A percentile compares a stretch with the other conserved stretches of the same genome.
Conservation (phyloP, 2,113 vertebrate species). For the Tylochromis polylepis region DNA sequence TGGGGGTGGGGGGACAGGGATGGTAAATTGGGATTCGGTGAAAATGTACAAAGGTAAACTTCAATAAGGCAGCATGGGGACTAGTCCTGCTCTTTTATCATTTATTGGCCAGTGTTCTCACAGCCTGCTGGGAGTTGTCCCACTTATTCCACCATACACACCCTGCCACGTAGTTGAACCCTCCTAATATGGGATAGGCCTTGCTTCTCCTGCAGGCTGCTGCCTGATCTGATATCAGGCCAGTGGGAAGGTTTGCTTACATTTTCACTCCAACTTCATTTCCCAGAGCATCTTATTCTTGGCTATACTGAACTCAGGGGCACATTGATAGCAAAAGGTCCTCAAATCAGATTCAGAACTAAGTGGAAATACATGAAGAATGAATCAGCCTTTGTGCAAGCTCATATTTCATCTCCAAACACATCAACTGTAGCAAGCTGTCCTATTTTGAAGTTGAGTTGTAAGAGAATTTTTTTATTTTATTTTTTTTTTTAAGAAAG, state of each 20-base stretch:
- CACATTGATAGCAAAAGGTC: conserved; percentile 45
- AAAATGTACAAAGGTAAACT: conserved; percentile 68
- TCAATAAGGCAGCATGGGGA: conserved; percentile 62
- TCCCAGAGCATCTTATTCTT: conserved; percentile 54
- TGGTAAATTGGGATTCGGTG: conserved; percentile 56
- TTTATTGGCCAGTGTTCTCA: conserved; percentile 67
- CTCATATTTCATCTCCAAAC: conserved; percentile 51
- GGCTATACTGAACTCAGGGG: conserved; percentile 36
- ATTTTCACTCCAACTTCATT: conserved; percentile 64
- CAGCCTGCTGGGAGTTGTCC: conserved; percentile 73
- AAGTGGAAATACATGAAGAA: conserved; percentile 44
- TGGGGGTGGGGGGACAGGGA: conserved; percentile 9
- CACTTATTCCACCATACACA: conserved; percentile 70
- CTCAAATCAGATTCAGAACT: conserved; percentile 46
- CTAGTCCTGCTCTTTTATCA: conserved; percentile 60
- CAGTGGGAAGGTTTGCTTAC: conserved; percentile 49
- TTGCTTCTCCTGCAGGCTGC: conserved; percentile 35
- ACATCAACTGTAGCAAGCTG: conserved; percentile 35
- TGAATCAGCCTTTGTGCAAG: conserved; percentile 35
- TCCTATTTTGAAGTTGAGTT: conserved; percentile 47
- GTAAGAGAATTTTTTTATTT: conserved; percentile 1
- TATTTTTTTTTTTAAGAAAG: conserved; percentile 49
- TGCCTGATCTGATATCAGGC: conserved; percentile 65
- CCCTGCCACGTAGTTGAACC: conserved; percentile 66
- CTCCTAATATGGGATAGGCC: conserved; percentile 52